Evolutionary conservation across 1,140 invertebrate species (phyloP).

Genomic region (Diabrotica undecimpunctata): DNA sequence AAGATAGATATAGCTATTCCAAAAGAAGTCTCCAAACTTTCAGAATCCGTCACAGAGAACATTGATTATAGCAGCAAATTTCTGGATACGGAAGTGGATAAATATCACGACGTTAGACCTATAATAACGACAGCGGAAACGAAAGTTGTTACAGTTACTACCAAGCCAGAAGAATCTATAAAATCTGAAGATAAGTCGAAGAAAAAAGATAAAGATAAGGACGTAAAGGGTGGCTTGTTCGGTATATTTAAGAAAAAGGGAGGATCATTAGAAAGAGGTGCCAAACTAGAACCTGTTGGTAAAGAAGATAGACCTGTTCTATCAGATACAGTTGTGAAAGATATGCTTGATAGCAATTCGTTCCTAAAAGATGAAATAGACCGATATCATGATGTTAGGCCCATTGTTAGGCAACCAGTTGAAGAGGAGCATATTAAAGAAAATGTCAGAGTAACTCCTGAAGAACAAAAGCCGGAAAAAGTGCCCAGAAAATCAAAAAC

Average conservation of each 20-base stretch:
- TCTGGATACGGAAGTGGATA: conserved; percentile 24
- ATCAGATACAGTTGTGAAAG: neutral
- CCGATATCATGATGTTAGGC: conserved; percentile 22
- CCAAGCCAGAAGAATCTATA: neutral
- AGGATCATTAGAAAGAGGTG: conserved; percentile 8
- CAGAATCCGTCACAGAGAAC: conserved; percentile 4
- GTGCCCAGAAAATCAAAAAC: neutral
- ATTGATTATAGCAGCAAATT: conserved; percentile 17
- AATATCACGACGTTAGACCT: conserved; percentile 25
- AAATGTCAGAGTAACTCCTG: neutral
- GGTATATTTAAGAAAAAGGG: conserved; percentile 18
- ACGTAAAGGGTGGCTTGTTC: conserved; percentile 26
- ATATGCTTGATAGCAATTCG: neutral
- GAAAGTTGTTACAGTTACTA: neutral
- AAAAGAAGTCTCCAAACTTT: too few relatives aligned
- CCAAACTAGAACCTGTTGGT: neutral
- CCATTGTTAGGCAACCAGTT: neutral
- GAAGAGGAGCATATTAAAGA: too few relatives aligned
- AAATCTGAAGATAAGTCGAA: too few relatives aligned
- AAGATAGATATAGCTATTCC: too few relatives aligned
- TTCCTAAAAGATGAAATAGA: conserved; percentile 25
- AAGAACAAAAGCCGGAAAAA: neutral
- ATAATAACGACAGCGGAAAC: too few relatives aligned
- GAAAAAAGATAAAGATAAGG: conserved; percentile 18
- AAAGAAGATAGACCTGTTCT: neutral